Percentiles rank a stretch among this genome's conserved stretches.
phyloP scores from a whole-genome alignment of 1,140 invertebrate species.

The Brachionus koreanus region DNA sequence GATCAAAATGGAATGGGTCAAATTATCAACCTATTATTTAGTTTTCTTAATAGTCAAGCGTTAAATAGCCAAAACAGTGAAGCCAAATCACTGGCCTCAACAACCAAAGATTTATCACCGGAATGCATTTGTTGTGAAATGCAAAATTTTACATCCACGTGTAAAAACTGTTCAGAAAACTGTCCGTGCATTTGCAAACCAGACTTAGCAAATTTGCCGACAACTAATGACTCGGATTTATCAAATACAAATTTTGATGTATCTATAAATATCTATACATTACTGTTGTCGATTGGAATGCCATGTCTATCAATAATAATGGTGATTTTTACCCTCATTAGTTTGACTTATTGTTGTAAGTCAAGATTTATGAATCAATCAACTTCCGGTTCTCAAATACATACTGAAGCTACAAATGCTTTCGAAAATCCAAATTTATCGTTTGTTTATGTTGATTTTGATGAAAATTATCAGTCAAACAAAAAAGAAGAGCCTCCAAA shows the following conservation, averaged over 20 bases:
- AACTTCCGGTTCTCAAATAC: neutral
- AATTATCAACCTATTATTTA: constrained; percentile 27
- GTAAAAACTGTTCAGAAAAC: neutral
- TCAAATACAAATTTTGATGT: constrained; percentile 31
- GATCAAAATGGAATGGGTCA: constrained; percentile 17
- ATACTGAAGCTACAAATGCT: neutral
- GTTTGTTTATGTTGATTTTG: constrained; percentile 22
- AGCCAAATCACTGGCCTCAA: neutral
- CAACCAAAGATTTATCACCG: neutral
- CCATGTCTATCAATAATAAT: constrained; percentile 16
- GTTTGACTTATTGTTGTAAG: constrained; percentile 27
- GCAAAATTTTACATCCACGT: neutral
- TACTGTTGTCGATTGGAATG: constrained; percentile 24
- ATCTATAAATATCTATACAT: constrained; percentile 14
- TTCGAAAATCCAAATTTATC: constrained; percentile 23
- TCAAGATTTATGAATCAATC: neutral
- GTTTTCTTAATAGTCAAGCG: constrained; percentile 9
- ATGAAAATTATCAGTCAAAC: neutral
- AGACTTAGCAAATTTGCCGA: neutral
- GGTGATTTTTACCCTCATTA: constrained; percentile 29
- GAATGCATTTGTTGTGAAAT: neutral
- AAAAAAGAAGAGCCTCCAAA: constrained; percentile 40
- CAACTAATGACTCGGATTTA: neutral
- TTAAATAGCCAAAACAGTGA: neutral
- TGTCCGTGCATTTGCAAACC: neutral